Percentiles rank a stretch among this genome's conserved stretches.
Conservation (phyloP, 2,113 vertebrate species). For the Semnopithecus entellus region DNA sequence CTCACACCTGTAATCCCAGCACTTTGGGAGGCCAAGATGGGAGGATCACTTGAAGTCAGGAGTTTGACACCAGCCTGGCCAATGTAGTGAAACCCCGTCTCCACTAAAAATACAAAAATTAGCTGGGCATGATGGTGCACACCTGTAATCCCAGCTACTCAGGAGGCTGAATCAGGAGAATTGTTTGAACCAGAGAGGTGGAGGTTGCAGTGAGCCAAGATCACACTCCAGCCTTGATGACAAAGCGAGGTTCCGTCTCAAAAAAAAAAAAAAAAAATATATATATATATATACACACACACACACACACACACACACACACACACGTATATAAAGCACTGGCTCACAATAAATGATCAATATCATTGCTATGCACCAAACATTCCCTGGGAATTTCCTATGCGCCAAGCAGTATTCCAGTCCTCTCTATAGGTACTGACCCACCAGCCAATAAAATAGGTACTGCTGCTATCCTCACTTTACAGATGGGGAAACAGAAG, state of each 20-base stretch:
- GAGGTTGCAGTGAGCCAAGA: background rate
- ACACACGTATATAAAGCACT: background rate
- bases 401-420: rapidly evolving
- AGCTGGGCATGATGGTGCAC: too few species aligned
- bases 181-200: background rate
- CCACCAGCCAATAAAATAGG: rapidly evolving
- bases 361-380: too few species aligned
- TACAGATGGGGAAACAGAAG: background rate
- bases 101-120: too few species aligned
- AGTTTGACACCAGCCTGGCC: too few species aligned
- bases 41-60: too few species aligned
- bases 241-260: rapidly evolving
- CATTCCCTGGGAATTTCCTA: background rate
- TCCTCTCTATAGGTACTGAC: rapidly evolving
- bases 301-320: rapidly evolving
- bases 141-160: background rate
- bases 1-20: too few species aligned
- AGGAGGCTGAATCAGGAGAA: background rate
- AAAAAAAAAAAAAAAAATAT: background rate
- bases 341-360: background rate
- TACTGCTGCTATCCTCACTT: rapidly evolving
- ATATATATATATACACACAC: too few species aligned
- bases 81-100: too few species aligned
- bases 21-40: too few species aligned
- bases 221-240: background rate